These are phyloP conservation scores for Pollenia griseotomentosa DNA, from an alignment of 2,888 invertebrate species.

Conservation along the genomic window DNA sequence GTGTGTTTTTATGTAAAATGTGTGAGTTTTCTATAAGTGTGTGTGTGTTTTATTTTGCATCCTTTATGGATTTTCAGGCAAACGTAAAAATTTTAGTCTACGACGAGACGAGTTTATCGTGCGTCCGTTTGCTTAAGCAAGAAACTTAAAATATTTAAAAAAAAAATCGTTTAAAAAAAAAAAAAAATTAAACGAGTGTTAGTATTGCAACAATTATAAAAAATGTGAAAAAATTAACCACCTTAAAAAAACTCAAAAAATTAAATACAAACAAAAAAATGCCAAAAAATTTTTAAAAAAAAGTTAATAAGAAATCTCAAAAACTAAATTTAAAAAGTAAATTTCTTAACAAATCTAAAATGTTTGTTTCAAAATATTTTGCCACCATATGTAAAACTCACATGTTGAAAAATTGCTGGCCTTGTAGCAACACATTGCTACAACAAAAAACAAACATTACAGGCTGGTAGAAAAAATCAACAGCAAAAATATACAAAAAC, in stretches of 20 bases:
- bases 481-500: conserved; percentile 24
- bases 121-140: conserved; percentile 77
- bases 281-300: not conserved
- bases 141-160: conserved; percentile 28
- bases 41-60: conserved; percentile 75
- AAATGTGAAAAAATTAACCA: conserved; percentile 17
- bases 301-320: not conserved
- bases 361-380: conserved; percentile 13
- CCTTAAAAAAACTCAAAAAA: conserved; percentile 13
- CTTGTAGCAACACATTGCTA: conserved; percentile 53
- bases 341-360: not conserved
- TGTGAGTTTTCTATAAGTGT: conserved; percentile 46
- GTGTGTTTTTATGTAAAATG: conserved; percentile 52
- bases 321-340: not conserved
- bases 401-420: conserved; percentile 25
- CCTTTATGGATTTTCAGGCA: conserved; percentile 79
- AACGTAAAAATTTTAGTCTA: conserved; percentile 81
- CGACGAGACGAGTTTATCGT: conserved; percentile 79
- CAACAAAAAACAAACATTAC: conserved; percentile 59
- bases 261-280: conserved; percentile 17
- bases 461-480: not conserved
- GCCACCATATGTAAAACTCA: conserved; percentile 61
- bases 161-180: conserved; percentile 30
- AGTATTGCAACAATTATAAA: conserved; percentile 3
- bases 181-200: conserved; percentile 41